Base-by-base conservation (phyloP, 2,113 vertebrate species). In the Zapornia atra region DNA sequence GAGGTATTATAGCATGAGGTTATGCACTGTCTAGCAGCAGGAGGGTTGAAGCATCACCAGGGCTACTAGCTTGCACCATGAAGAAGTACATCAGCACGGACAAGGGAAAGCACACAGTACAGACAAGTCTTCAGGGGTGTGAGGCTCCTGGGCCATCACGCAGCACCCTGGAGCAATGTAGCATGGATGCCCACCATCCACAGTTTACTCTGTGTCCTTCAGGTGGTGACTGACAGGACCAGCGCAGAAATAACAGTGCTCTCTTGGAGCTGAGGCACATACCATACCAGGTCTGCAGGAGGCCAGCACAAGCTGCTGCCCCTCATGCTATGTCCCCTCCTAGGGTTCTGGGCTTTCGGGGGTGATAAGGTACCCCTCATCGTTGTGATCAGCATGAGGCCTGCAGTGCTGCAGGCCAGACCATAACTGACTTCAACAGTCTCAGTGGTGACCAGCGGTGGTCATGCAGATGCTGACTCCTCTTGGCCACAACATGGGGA, bases 301-400 rank as follows among this genome's bases (percentile, higher is more conserved):
- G 22, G 42, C 15, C 70, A 57, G 56, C 3, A 2, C 4, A 14
- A 54, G 46, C 20, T 53, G 17, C 65, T 72, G 33, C 28, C 5
- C 10, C 10, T 15, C 6, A 5, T 19, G 34, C 36, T 63, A 3
- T 3, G 3, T 17, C 19, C 22, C 26, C 17, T 28, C 24, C 2
- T 8, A n/a, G 20, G 9, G 4, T 17, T 44, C 6, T 16, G 38
- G 26, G 33, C 2, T 6, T 21, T 0, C 1, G 1, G 14, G 1
- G 3, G 10, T n/a, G 48, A 10, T 2, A 1, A 51, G 50, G 15
- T 2, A 5, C 5, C 13, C 44, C 46, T 54, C 34, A 46, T 11
- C n/a, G 78, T 60, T 48, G 12, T 28, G 29, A n/a, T 6, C 0
- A 2, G 24, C 56, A 61, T 50, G 36, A 75, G 54, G 13, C 24